Conservation (phyloP, 2,113 vertebrate species). For the Podilymbus podiceps region DNA sequence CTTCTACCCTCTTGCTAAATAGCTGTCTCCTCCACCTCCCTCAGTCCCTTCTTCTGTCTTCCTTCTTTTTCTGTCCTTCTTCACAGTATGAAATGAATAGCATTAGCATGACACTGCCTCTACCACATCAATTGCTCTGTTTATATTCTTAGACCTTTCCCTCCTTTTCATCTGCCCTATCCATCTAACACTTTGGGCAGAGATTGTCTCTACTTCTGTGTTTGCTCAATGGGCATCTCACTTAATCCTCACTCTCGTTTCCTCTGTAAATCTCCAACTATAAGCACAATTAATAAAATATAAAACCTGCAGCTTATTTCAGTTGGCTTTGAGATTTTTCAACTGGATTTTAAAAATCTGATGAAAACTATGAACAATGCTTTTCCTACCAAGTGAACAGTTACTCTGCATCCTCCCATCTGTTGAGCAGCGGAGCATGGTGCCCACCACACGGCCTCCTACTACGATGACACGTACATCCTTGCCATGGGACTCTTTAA, state of each 20-base stretch:
- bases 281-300: background rate
- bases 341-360: background rate
- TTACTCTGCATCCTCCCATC: constrained; percentile 85
- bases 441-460: constrained; percentile 82
- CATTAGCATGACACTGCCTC: background rate
- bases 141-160: background rate
- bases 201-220: background rate
- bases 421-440: constrained; percentile 83
- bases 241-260: background rate
- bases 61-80: background rate
- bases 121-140: background rate
- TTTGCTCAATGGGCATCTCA: background rate
- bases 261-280: background rate
- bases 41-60: background rate
- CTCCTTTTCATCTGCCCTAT: background rate
- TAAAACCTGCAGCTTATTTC: background rate
- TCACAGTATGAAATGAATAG: background rate
- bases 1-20: background rate
- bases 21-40: background rate
- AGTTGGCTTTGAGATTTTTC: background rate
- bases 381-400: constrained; percentile 80
- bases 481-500: constrained; percentile 81
- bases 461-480: constrained; percentile 83
- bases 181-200: background rate
- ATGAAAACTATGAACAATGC: background rate